Base-by-base conservation (phyloP, 2,113 vertebrate genomes). In the Takifugu flavidus region DNA sequence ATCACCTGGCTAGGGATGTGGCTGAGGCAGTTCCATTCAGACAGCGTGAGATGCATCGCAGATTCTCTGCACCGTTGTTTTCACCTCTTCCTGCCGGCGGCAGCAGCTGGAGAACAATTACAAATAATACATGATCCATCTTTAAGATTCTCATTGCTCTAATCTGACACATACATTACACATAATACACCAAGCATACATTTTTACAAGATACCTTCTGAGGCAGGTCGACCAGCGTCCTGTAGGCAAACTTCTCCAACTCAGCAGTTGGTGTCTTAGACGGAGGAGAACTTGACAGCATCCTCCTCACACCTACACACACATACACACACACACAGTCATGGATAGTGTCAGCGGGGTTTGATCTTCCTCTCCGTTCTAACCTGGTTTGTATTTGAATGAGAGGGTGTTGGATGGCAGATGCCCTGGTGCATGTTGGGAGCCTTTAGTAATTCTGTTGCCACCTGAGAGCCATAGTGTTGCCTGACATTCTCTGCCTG, bases 401-500 rank as follows among this genome's bases (percentile, higher is more conserved):
- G 20, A 82, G 88, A 10, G 34, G 28, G 78, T 83, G 68, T 74
- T 31, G 5, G 7, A 10, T 74, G 77, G 0, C 52, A 47, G 45
- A 56, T 53, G 44, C 65, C 66, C 84, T 90, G 88, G 28, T 78
- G 87, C 65, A 83, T 74, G 78, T 82, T 88, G 80, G 89, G 91
- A 91, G 92, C 91, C 81, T 91, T 91, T 80, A 98, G 89, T 28
- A 3, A 54, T 47, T 12, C 70, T 0, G 42, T 1, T 68, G 67
- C 11, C 77, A 78, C 82, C 75, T 92, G 92, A 84, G 91, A 90
- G 80, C 87, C 90, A 83, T 93, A 94, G 87, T 94, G 92, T 66
- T 90, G 92, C 79, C 87, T 93, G 72, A 94, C 91, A 60, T 94
- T 95, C 80, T 93, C 90, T 3, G 93, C 92, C 95, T 96, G 95